Evolutionary conservation across 1,140 invertebrate species (phyloP).

Genomic region (Brachystomella parvula): DNA sequence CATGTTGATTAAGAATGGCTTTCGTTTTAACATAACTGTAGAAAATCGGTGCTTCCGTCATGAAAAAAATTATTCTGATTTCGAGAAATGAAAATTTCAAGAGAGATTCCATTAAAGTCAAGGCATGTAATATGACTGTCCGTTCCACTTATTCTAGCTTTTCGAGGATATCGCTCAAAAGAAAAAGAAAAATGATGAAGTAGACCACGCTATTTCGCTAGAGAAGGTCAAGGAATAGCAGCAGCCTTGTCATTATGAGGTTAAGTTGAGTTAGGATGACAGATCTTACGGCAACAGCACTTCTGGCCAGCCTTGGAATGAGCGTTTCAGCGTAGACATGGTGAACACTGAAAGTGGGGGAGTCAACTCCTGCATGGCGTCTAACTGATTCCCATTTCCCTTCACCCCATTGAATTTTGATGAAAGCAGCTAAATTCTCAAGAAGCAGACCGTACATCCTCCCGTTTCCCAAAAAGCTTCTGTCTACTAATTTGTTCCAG

Average conservation of each 20-base stretch:
- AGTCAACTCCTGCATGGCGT: conserved; percentile 67
- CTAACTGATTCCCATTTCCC: conserved; percentile 83
- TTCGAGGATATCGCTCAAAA: no score
- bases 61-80: no score
- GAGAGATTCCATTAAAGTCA: no score
- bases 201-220: not conserved
- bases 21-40: no score
- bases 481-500: not conserved
- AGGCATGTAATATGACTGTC: no score
- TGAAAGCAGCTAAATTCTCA: conserved; percentile 85
- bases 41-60: no score
- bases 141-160: no score
- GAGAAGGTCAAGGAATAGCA: not conserved
- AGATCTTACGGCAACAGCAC: conserved; percentile 66
- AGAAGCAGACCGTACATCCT: conserved; percentile 88
- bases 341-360: conserved; percentile 81
- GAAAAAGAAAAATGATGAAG: no score
- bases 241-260: not conserved
- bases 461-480: no score
- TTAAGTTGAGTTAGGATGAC: not conserved
- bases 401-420: conserved; percentile 80
- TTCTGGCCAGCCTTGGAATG: conserved; percentile 71
- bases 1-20: no score
- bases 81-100: no score
- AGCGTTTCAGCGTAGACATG: conserved; percentile 86